Base-by-base conservation (phyloP, 1,140 invertebrate species). In the Euschistus heros region DNA sequence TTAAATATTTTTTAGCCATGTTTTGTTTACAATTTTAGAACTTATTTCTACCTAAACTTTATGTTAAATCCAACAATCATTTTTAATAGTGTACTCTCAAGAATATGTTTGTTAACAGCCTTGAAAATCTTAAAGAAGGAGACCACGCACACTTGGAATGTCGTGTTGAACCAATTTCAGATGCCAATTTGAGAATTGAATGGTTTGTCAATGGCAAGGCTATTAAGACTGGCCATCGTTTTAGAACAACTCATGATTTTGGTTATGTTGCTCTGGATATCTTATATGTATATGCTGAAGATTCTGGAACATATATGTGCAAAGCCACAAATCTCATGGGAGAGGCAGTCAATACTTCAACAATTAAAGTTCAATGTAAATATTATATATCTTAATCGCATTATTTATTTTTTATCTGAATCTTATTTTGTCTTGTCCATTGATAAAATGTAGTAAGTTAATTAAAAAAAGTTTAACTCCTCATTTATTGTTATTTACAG, bases 221-320 rank as follows among this genome's bases (percentile, higher is more conserved):
- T 67, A 81, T 91, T 67, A 83, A 83, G 67, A 81, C 86, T 22
- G 91, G 91, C n/a, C 89, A 92, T 74, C 84, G 90, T 64, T 93
- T 89, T 78, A 85, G 90, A 73, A 93, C 90, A 26, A 91, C 89
- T 22, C 91, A 97, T 76, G 94, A 98, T 73, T 97, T 97, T 75
- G 94, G 94, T 42, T 97, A 96, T 74, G 94, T 97, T 37, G 89
- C 92, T 57, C 80, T 97, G 64, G 94, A 97, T 75, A 89, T 98
- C 71, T 78, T 97, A 13, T 96, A 96, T 75, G 85, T 89, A 2
- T 97, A 94, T 75, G 81, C 90, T 57, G 94, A 97, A 79, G 94
- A 97, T 76, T 88, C 88, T 66, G 92, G 92, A 66, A 93, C 90
- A 14, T 97, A 97, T 75, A 92, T 92, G 81, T 95, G 92, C 78